Evolutionary conservation across 2,797 vertebrate genomes (phyloP), one percentile per base, ranked within the genome.

Genomic region (Gephyroberyx darwinii): DNA sequence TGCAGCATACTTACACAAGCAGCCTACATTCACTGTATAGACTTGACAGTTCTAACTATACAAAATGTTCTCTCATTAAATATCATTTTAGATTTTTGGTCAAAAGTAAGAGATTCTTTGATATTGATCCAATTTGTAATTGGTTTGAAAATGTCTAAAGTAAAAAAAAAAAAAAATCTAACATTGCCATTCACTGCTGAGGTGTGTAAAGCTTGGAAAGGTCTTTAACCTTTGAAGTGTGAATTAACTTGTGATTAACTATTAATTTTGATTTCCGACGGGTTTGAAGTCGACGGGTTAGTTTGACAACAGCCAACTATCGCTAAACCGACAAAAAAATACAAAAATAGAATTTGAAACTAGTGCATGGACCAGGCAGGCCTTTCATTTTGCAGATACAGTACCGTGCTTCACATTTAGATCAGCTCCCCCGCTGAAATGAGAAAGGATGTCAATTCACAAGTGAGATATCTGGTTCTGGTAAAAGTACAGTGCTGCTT

Each of bases 371-470:
- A 80, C 43, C 31, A 39, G 56, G 50, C 54, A 65, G 48, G 65
- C 66, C 66, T 73, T 56, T 22, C 45, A 67, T 77, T 78, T 72
- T 77, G 70, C 57, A 50, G 77, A 82, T 85, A 86, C 82, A 84
- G 84, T 79, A 88, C 88, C 60, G 65, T 65, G 67, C 81, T 90
- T 91, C 89, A 91, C 90, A 90, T 89, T 90, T 67, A 74, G 19
- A 71, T 64, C 33, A 55, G 63, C 79, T 82, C 72, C 61, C 26
- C 81, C 77, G 66, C 59, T 81, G 47, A 80, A 65, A 82, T 74
- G 48, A 77, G 39, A 69, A 65, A 63, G 68, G 7, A 68, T 58
- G 45, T 55, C 22, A 48, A 55, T 62, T 86, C 78, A 75, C 75
- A 79, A 67, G 58, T 59, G 52, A 84, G 52, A 77, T 59, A 48